A percentile compares a stretch with the other conserved stretches of the same genome.
Conservation (phyloP, 1,140 invertebrate species). For the Drosophila kurseongensis region DNA sequence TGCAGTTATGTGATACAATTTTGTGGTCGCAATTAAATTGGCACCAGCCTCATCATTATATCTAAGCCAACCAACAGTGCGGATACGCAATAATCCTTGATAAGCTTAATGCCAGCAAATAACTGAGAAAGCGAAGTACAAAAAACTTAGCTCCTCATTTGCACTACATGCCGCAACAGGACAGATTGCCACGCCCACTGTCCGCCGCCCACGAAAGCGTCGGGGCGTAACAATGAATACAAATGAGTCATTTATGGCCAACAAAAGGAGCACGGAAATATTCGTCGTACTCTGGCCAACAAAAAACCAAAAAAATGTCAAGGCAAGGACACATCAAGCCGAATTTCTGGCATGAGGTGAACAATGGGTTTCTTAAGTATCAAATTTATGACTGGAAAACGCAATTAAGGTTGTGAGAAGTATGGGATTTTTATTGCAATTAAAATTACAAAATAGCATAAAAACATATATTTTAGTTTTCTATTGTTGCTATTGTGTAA, state of each 20-base stretch:
- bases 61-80: conserved; percentile 7
- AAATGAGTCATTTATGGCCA: conserved; percentile 59
- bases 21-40: neutral
- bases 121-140: conserved; percentile 6
- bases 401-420: neutral
- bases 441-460: no score
- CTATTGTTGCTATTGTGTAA: no score
- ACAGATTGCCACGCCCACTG: conserved; percentile 18
- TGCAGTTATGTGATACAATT: neutral
- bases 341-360: neutral
- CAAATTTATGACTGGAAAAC: neutral
- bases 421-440: neutral
- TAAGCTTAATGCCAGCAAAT: conserved; percentile 21
- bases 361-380: conserved; percentile 4
- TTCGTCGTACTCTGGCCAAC: neutral
- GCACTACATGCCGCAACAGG: conserved; percentile 44
- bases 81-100: conserved; percentile 40
- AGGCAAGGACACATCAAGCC: conserved; percentile 16
- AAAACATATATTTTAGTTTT: no score
- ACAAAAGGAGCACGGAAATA: conserved; percentile 31
- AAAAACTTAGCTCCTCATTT: conserved; percentile 54
- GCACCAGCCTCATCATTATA: neutral
- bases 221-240: conserved; percentile 54
- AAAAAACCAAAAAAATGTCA: conserved; percentile 28
- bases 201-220: conserved; percentile 18